Evolutionary conservation across 2,888 invertebrate species (phyloP), one percentile per base, ranked within the genome.

Genomic region (Gryllus longicercus): DNA sequence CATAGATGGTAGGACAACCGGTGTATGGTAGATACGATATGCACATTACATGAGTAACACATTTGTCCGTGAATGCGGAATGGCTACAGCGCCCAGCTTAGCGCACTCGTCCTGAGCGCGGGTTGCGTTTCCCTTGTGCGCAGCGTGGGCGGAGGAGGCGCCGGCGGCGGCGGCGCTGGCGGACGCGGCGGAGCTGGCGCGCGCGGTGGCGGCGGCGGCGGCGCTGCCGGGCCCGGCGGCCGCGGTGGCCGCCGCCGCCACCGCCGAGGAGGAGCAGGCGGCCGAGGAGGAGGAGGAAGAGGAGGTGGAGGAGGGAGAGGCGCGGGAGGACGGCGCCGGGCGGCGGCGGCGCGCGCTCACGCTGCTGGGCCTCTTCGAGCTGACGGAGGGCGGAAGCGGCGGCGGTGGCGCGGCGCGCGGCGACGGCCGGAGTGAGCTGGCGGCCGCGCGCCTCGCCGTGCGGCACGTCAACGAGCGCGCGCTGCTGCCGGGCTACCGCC

Each of bases 401-500:
- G 63, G 63, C n/a, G 63, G 63, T 11, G 63, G 14, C n/a, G 63
- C 63, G 63, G 63, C 63, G 63, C 63, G 63, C n/a, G 63, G n/a
- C 16, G 16, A n/a, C 14, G 63, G 63, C n/a, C 63, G 63, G 4
- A 63, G 63, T 10, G 63, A 63, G 63, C 63, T 63, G 63, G 63
- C 63, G 63, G 63, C 63, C 16, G 63, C 63, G 63, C 14, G 63
- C 16, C 63, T 63, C 16, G 63, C 63, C 63, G 63, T 63, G 63
- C 63, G 63, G 16, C 63, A 63, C n/a, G 63, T 63, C 63, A 63
- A 63, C 63, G 63, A 63, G 63, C 63, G 63, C 14, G 63, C 16
- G 16, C 63, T 63, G 63, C 63, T 63, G 63, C 63, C 63, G 63
- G 63, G 63, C n/a, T 63, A 63, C n/a, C 63, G 63, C n/a, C 63